Conservation (phyloP, 2,888 invertebrate species). For the Loripinus fragilis region DNA sequence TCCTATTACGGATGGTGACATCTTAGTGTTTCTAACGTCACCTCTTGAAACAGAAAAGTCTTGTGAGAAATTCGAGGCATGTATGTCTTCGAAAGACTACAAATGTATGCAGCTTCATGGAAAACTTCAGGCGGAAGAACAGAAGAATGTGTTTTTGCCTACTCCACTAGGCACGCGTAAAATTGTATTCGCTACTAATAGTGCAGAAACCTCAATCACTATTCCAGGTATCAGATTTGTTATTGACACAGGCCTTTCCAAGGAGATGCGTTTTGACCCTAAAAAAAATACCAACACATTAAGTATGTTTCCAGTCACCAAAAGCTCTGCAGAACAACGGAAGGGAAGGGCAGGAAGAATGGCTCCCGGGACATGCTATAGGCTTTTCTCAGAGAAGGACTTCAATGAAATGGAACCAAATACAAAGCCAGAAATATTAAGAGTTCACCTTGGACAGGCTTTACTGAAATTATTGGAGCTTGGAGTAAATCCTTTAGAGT, state of each 20-base stretch:
- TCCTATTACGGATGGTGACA: constrained; percentile 73
- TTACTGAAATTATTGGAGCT: constrained; percentile 79
- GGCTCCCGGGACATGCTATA: constrained; percentile 80
- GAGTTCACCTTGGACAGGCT: constrained; percentile 76
- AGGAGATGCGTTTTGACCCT: constrained; percentile 81
- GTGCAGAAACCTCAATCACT: constrained; percentile 83
- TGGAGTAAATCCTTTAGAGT: constrained; percentile 74
- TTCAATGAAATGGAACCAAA: constrained; percentile 75
- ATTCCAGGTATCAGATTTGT: constrained; percentile 83
- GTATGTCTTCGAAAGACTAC: constrained; percentile 46
- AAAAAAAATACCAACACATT: constrained; percentile 76
- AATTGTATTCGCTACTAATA: constrained; percentile 83
- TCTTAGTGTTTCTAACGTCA: constrained; percentile 83
- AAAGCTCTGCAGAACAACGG: constrained; percentile 83
- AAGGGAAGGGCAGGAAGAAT: constrained; percentile 83
- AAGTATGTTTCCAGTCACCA: constrained; percentile 72
- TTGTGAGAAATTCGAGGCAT: constrained; percentile 56
- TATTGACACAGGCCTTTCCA: constrained; percentile 82
- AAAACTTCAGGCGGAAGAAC: constrained; percentile 78
- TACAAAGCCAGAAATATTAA: constrained; percentile 81
- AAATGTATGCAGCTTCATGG: constrained; percentile 78
- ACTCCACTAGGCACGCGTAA: constrained; percentile 73
- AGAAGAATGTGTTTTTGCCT: constrained; percentile 77
- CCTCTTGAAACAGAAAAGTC: constrained; percentile 80
- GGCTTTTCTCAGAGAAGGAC: constrained; percentile 79